Evolutionary conservation across 2,888 invertebrate species (phyloP), one percentile per base, ranked within the genome.

Genomic region (Camponotus fellah): DNA sequence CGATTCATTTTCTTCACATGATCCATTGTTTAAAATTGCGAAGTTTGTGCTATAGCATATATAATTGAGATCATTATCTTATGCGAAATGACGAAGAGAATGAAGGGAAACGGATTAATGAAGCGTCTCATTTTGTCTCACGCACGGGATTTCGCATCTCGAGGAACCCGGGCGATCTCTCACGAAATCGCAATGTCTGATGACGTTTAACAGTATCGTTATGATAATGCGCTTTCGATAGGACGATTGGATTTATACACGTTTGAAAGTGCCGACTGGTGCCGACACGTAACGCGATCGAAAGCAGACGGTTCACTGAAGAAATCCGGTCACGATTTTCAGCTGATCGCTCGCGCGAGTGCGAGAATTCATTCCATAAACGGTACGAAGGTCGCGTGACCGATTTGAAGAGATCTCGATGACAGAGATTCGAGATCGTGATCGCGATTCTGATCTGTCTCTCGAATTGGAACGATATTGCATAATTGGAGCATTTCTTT

Each of bases 401-500:
- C 82, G 83, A 90, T 91, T 88, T 90, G 84, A 77, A 40, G 40
- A 66, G 37, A n/a, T 1, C 80, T 84, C 83, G 21, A 49, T 84
- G 83, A 87, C 75, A 74, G 80, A 66, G 75, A 60, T 82, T 81
- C 69, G 84, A 65, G 46, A 76, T 49, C 21, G 69, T 14, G 43
- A 49, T 83, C 86, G 81, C 43, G n/a, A 64, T 75, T n/a, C 8
- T 40, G 75, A 75, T 74, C n/a, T 32, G 40, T 74, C 26, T 60
- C 6, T 43, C 40, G n/a, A 71, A 87, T 68, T 43, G n/a, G 37
- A 32, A n/a, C 53, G 62, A 71, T 49, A 14, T 43, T 77, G 56
- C 71, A 32, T 40, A 77, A 77, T 58, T 71, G 53, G 76, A 53
- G 56, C 53, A 77, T 71, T 77, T 77, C 71, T 71, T 32, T 40